A percentile compares a stretch with the other conserved stretches of the same genome.
Evolutionary conservation across 2,113 vertebrate species (phyloP).

Genomic region (Rhipidura dahli): DNA sequence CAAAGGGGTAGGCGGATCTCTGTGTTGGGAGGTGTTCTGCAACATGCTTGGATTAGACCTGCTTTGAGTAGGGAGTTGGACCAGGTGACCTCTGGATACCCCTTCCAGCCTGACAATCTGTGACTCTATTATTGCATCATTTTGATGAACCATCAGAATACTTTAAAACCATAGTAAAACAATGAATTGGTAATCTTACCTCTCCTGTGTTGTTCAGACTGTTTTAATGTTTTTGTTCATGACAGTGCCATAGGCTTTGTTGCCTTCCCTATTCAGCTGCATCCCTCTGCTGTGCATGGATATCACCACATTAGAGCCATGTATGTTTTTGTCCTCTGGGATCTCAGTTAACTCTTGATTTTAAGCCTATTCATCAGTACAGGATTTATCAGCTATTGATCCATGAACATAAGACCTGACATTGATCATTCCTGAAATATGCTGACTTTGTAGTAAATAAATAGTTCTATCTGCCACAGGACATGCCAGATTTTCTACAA

Average conservation of each 20-base stretch:
- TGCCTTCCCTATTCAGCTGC: neutral
- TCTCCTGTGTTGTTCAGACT: neutral
- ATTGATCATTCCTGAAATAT: neutral
- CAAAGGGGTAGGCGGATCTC: neutral
- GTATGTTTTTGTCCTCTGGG: neutral
- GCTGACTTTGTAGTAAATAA: neutral
- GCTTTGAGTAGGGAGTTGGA: neutral
- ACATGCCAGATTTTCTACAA: neutral
- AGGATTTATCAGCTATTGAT: neutral
- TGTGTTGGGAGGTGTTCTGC: neutral
- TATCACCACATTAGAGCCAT: neutral
- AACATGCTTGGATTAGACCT: neutral
- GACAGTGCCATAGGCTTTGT: neutral
- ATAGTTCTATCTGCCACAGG: neutral
- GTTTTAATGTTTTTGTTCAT: neutral
- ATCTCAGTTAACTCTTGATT: neutral
- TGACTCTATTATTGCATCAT: neutral
- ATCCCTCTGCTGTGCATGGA: neutral
- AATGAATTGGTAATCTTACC: neutral
- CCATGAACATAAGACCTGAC: neutral
- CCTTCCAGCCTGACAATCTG: neutral
- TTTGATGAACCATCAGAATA: neutral
- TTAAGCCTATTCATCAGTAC: neutral
- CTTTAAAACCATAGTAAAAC: neutral
- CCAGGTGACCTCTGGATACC: neutral